Base-by-base conservation (phyloP, 1,140 invertebrate species). In the Drosophila ananassae region DNA sequence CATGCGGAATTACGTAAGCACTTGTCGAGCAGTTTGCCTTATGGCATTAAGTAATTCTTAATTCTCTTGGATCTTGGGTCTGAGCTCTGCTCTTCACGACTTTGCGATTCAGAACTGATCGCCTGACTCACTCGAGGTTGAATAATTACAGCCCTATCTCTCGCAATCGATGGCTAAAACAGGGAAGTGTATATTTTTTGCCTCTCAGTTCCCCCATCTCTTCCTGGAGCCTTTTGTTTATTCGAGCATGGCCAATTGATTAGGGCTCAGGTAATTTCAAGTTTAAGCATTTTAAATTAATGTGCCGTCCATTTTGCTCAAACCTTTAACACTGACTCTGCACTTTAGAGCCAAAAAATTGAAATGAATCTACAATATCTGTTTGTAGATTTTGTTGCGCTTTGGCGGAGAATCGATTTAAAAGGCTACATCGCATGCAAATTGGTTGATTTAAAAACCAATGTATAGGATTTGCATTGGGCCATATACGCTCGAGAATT, bases 1-100 rank as follows among this genome's bases (percentile, higher is more conserved):
- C 79, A 58, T 77, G 73, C 77, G 68, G 73, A 87, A 63, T 81
- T 84, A 83, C 79, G 80, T 79, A 83, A 83, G 79, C 79, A 79
- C 72, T 81, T 81, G 78, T 81, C 72, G 64, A 72, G 39, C 71
- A 58, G 24, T 48, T 34, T 55, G 66, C 55, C 64, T 54, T 66
- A 22, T 54, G 39, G 72, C 72, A 73, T 74, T 74, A 74, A 73
- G 72, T 73, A 74, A 74, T 74, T 57, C 69, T 64, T 73, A 74
- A 74, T 74, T 64, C 69, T 64, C 8, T 73, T 51, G 64, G 63
- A 67, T 68, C 46, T 61, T 12, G 21, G 28, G 17, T 64, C 13
- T 72, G 51, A 54, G 64, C 56, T 69, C 46, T 48, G 41, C 48
- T 22, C 1, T 41, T 21, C 48, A 34, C 46, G 28, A 41, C 51